These are phyloP conservation scores for Ophion costatus DNA, from an alignment of 2,888 invertebrate species.

Conservation along the genomic window DNA sequence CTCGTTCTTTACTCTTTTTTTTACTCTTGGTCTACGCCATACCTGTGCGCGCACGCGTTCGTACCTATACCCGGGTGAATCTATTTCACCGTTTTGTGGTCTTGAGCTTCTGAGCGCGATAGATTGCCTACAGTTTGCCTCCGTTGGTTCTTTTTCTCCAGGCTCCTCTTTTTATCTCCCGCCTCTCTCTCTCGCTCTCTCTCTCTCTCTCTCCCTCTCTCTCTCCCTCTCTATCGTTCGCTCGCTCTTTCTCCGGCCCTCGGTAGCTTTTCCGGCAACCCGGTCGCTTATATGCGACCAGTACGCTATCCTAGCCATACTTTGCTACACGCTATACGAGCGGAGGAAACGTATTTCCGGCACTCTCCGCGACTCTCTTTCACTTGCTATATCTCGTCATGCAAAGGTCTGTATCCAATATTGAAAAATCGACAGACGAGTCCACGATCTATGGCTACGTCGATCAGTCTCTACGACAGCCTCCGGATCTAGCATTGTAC, in stretches of 20 bases:
- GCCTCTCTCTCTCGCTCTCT: not conserved
- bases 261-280: constrained; percentile 51
- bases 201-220: constrained; percentile 4
- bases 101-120: constrained; percentile 59
- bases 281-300: constrained; percentile 47
- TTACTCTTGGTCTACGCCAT: constrained; percentile 18
- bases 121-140: constrained; percentile 45
- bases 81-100: constrained; percentile 42
- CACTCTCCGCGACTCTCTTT: constrained; percentile 55
- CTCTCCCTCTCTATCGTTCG: constrained; percentile 8
- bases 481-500: not conserved
- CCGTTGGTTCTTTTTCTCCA: constrained; percentile 14
- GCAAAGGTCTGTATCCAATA: constrained; percentile 58
- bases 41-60: constrained; percentile 26
- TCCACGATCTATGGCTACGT: constrained; percentile 36
- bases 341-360: constrained; percentile 64
- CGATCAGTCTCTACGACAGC: constrained; percentile 2
- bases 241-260: not conserved
- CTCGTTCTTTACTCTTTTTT: constrained; percentile 43
- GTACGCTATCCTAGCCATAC: constrained; percentile 35
- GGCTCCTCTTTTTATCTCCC: constrained; percentile 15
- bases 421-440: constrained; percentile 49
- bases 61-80: constrained; percentile 25
- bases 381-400: constrained; percentile 55
- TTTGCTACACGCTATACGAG: constrained; percentile 8